Base-by-base conservation (phyloP, 2,888 invertebrate genomes). In the Nomada goodeniana region DNA sequence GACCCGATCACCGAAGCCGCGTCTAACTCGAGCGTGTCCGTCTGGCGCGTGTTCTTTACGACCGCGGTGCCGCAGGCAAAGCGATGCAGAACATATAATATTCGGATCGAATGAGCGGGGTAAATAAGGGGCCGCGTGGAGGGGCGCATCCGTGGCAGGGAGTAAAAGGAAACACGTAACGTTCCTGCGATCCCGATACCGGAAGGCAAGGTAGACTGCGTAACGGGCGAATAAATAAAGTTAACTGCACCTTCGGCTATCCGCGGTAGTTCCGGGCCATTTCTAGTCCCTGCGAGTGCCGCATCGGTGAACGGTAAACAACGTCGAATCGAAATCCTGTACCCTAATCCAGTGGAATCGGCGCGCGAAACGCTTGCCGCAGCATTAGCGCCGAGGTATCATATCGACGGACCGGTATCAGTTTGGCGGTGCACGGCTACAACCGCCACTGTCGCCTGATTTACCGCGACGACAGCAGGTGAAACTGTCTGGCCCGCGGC, bases 201-300 rank as follows among this genome's bases (percentile, higher is more conserved):
- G 76, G 82, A 75, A 71, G 64, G 55, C 60, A 82, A 75, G 75
- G 65, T 74, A 82, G 82, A 70, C 82, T 75, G 75, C 67, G 72
- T 71, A 82, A 82, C 67, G 61, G 61, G 10, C 63, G 63, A 82
- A 82, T 82, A 82, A 82, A 82, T 82, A 82, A 82, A 82, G 76
- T 82, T 82, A 82, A 82, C 82, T 82, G 70, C 82, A 47, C 67
- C 76, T 82, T 76, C 82, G 70, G 20, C 76, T 76, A 82, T 55
- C 61, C 61, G 52, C 47, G 70, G 70, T 61, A 75, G 82, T 82
- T 76, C 83, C 83, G 73, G 83, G 57, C 83, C 70, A 82, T 82
- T 82, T 82, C 71, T 71, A 76, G 76, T 71, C 76, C 67, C 76
- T 44, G 26, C 60, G 42, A 26, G 53, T n/a, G 47, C 23, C 68